These are phyloP conservation scores for Rhabditoides inermis DNA, from an alignment of 2,888 invertebrate species.

Conservation along the genomic window DNA sequence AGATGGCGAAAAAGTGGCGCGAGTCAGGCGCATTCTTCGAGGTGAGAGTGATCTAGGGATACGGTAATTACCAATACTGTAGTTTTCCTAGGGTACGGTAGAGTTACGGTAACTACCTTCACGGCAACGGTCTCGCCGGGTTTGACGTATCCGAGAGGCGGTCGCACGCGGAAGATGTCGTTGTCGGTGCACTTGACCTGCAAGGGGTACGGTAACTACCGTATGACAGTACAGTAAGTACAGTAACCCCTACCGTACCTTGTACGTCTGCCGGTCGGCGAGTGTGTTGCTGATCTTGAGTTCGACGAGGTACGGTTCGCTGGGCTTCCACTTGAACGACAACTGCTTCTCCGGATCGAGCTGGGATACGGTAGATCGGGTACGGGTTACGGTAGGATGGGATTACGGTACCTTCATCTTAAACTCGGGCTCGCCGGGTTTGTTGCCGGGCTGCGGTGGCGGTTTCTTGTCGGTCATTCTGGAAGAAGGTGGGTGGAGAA, in stretches of 20 bases:
- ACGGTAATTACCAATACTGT: neutral
- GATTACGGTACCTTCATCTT: slow-evolving; percentile 15
- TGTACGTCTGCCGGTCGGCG: slow-evolving; percentile 26
- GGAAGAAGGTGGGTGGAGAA: no score
- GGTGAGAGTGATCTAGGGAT: slow-evolving; percentile 16
- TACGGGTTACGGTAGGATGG: neutral
- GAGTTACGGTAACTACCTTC: no score
- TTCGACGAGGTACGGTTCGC: slow-evolving; percentile 9
- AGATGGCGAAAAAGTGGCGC: slow-evolving; percentile 39
- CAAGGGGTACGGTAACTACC: neutral
- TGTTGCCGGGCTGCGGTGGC: no score
- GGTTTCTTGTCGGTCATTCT: no score
- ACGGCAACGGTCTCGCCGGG: slow-evolving; percentile 22
- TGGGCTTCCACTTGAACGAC: slow-evolving; percentile 17
- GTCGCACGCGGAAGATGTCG: slow-evolving; percentile 41
- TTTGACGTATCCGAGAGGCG: slow-evolving; percentile 33
- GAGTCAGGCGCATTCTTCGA: slow-evolving; percentile 17
- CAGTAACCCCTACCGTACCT: no score
- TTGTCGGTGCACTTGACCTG: slow-evolving; percentile 38
- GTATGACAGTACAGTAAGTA: neutral
- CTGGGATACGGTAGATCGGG: neutral
- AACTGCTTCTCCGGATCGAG: slow-evolving; percentile 23
- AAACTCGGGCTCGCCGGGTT: slow-evolving; percentile 29
- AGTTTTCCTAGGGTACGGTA: neutral
- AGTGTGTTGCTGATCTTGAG: slow-evolving; percentile 28